Percentiles rank a stretch among this genome's conserved stretches.
These are phyloP conservation scores for Drosophila meridiana DNA, from an alignment of 2,888 invertebrate species.

Conservation along the genomic window DNA sequence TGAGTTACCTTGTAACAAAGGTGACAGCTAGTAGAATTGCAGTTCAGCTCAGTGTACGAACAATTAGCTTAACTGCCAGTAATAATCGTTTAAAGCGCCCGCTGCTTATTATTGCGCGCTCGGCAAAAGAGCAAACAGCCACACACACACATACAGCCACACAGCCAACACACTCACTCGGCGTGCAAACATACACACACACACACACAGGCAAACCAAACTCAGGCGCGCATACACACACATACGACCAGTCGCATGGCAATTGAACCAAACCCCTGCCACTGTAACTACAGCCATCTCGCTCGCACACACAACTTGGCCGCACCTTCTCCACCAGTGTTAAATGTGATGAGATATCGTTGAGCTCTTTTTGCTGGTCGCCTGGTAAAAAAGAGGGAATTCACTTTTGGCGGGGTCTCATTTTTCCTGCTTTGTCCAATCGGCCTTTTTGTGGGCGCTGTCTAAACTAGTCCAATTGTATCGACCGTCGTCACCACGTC, in stretches of 20 bases:
- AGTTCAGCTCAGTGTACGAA: conserved; percentile 4
- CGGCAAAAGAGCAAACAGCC: conserved; percentile 41
- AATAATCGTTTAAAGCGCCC: conserved; percentile 38
- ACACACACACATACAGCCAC: not conserved
- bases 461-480: conserved; percentile 74
- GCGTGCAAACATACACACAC: conserved; percentile 16
- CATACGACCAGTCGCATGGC: conserved; percentile 69
- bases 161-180: conserved; percentile 25
- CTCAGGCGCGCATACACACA: conserved; percentile 45
- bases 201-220: not conserved
- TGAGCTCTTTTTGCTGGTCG: conserved; percentile 71
- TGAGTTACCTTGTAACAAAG: conserved; percentile 13
- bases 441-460: conserved; percentile 75
- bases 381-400: conserved; percentile 85
- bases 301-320: conserved; percentile 50
- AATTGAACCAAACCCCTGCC: conserved; percentile 74
- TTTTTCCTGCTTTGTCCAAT: conserved; percentile 83
- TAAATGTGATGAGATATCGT: conserved; percentile 49
- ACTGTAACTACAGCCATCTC: conserved; percentile 63
- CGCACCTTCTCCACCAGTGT: conserved; percentile 68
- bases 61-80: conserved; percentile 29
- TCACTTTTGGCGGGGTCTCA: conserved; percentile 86
- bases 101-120: conserved; percentile 22
- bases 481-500: conserved; percentile 62
- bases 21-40: conserved; percentile 6